Evolutionary conservation across 2,888 invertebrate genomes (phyloP).

Genomic region (Apomyelois bistriatella): DNA sequence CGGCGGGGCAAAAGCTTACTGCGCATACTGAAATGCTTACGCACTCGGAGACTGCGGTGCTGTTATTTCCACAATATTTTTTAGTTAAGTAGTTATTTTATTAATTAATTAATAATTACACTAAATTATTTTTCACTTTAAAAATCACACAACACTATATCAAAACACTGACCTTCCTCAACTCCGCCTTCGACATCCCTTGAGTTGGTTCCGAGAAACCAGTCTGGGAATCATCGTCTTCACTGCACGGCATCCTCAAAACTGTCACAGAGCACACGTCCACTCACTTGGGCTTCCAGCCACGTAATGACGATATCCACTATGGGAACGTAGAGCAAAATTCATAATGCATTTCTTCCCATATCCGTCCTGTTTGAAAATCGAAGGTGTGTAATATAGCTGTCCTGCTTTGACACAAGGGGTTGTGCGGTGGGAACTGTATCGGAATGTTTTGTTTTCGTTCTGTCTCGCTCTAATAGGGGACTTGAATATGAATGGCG

Average conservation of each 20-base stretch:
- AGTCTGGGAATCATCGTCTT: conserved; percentile 79
- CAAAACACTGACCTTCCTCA: conserved; percentile 79
- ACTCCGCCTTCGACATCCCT: conserved; percentile 84
- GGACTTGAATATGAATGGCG: conserved; percentile 62
- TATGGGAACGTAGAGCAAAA: conserved; percentile 52
- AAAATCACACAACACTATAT: conserved; percentile 14
- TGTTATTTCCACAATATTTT: too few relatives aligned
- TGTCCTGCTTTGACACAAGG: conserved; percentile 40
- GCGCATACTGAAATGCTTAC: too few relatives aligned
- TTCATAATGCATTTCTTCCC: conserved; percentile 54
- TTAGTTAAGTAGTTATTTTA: too few relatives aligned
- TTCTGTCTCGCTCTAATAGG: conserved; percentile 60
- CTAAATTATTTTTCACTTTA: neutral
- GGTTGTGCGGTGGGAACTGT: conserved; percentile 64
- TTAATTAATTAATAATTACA: too few relatives aligned
- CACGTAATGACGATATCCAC: conserved; percentile 42
- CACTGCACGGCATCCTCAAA: conserved; percentile 80
- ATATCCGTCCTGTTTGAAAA: conserved; percentile 49
- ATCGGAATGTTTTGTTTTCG: conserved; percentile 78
- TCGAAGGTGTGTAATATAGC: conserved; percentile 30
- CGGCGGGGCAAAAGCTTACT: too few relatives aligned
- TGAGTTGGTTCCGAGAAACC: conserved; percentile 75
- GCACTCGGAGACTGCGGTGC: too few relatives aligned
- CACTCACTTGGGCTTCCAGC: conserved; percentile 31
- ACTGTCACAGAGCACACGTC: conserved; percentile 32